Evolutionary conservation across 1,140 invertebrate genomes (phyloP), one percentile per base, ranked within the genome.

Genomic region (Zophobas atratus): DNA sequence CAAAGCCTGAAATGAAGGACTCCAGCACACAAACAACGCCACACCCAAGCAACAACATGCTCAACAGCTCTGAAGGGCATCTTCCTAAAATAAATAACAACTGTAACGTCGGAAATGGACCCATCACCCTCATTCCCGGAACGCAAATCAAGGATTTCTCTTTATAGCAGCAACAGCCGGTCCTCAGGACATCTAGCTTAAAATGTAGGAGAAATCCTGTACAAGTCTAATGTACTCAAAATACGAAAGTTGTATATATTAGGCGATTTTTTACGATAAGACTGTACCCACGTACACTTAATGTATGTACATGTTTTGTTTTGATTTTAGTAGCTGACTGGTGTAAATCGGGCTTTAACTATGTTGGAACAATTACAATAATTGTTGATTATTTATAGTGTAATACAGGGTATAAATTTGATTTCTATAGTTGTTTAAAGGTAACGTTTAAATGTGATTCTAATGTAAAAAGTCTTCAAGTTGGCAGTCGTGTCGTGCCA

Each of bases 1-100:
- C 41, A 34, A 79, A 77, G 51, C 72, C 53, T 35, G 53, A 49
- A 76, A 79, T 49, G 43, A 73, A 84, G 75, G 84, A 86, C 60
- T 77, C 32, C 36, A 82, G 84, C 49, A 86, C 85, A 6, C 84
- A 85, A 77, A 86, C 85, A 1, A 82, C 78, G 43, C 82, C 80
- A 35, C 72, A 73, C 20, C 39, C 76, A 36, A 79, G 43, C 41
- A 80, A 79, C 56, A 79, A 76, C 35, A 33, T 77, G 6, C 70
- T 82, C 39, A 79, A 70, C 41, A 81, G 70, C 34, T 79, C 79
- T 0, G 56, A 80, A 35, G 81, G 82, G n/a, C 70, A 80, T 35
- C 41, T 81, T 20, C 78, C 72, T 8, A 85, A 85, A 80, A 79
- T 82, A 6, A 86, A 86, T 79, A 86, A 85, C 79, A 84, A 85